Percentiles rank a stretch among this genome's conserved stretches.
These are phyloP conservation scores for Verasper variegatus DNA, from an alignment of 2,113 vertebrate species.

Conservation along the genomic window DNA sequence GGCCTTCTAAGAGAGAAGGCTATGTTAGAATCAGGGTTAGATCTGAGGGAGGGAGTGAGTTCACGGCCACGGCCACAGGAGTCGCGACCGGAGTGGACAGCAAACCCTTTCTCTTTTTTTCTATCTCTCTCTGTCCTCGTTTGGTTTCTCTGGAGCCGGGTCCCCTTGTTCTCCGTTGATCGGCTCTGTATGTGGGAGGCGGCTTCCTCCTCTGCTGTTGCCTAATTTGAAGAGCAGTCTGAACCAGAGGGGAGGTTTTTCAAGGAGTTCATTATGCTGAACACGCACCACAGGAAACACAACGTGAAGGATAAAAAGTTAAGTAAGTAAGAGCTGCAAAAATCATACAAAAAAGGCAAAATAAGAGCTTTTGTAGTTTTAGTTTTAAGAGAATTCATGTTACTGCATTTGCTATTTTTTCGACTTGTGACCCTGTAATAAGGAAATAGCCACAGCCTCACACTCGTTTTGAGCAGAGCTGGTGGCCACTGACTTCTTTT, in stretches of 20 bases:
- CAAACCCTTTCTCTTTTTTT: conserved; percentile 17
- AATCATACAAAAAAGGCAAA: not conserved
- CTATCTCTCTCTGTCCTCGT: conserved; percentile 25
- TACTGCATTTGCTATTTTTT: not conserved
- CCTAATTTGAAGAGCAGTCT: conserved; percentile 54
- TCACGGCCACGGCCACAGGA: conserved; percentile 16
- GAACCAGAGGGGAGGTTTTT: conserved; percentile 35
- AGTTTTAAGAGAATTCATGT: not conserved
- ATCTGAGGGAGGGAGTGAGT: conserved; percentile 29
- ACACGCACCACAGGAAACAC: conserved; percentile 29
- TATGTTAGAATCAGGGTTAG: conserved; percentile 56
- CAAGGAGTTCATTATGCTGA: conserved; percentile 36
- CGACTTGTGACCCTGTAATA: not conserved
- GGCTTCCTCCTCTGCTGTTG: conserved; percentile 29
- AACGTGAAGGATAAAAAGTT: conserved; percentile 40
- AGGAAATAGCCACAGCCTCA: not conserved
- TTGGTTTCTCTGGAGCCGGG: conserved; percentile 50
- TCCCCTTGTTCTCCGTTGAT: conserved; percentile 20
- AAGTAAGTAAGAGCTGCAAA: conserved; percentile 40
- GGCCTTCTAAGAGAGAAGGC: conserved; percentile 31
- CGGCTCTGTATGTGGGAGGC: conserved; percentile 29
- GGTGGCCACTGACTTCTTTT: not conserved
- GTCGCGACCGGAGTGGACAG: conserved; percentile 33
- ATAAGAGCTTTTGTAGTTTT: not conserved
- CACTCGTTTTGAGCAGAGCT: not conserved